Conservation (phyloP, 2,888 invertebrate species). For the Choristoneura rosaceana region DNA sequence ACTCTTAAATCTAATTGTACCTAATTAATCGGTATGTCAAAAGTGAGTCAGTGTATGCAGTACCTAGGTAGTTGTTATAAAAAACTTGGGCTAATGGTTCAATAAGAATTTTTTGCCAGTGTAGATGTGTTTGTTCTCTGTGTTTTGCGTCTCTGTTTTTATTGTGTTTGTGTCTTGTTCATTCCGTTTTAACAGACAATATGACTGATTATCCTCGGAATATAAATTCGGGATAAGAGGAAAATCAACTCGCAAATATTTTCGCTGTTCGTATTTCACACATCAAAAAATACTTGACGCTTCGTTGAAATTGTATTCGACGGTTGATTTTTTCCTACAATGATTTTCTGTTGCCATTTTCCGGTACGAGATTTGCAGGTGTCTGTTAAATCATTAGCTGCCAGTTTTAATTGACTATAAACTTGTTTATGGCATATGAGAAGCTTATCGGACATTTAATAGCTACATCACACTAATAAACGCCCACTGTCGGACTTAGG, state of each 20-base stretch:
- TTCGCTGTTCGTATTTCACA: background rate
- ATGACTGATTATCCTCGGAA: slow-evolving; percentile 1
- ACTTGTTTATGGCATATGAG: slow-evolving; percentile 15
- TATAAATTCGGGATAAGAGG: background rate
- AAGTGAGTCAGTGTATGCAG: no score
- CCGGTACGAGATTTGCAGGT: background rate
- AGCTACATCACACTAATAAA: slow-evolving; percentile 14
- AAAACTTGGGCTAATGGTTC: background rate
- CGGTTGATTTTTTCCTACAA: background rate
- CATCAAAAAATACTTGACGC: background rate
- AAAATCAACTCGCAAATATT: slow-evolving; percentile 8
- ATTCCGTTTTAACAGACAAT: background rate
- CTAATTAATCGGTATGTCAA: no score
- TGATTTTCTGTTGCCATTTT: background rate
- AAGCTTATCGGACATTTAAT: slow-evolving; percentile 10
- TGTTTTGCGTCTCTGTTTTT: no score
- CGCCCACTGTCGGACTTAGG: slow-evolving; percentile 3
- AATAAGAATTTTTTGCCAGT: background rate
- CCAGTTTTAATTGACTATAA: slow-evolving; percentile 13
- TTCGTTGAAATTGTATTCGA: slow-evolving; percentile 6
- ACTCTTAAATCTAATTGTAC: no score
- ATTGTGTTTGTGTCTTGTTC: background rate
- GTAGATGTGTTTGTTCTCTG: no score
- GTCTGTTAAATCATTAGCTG: slow-evolving; percentile 5
- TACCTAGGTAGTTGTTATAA: no score